Percentiles rank a stretch among this genome's conserved stretches.
Evolutionary conservation across 2,113 vertebrate genomes (phyloP).

Genomic region (Bothrops jararaca): DNA sequence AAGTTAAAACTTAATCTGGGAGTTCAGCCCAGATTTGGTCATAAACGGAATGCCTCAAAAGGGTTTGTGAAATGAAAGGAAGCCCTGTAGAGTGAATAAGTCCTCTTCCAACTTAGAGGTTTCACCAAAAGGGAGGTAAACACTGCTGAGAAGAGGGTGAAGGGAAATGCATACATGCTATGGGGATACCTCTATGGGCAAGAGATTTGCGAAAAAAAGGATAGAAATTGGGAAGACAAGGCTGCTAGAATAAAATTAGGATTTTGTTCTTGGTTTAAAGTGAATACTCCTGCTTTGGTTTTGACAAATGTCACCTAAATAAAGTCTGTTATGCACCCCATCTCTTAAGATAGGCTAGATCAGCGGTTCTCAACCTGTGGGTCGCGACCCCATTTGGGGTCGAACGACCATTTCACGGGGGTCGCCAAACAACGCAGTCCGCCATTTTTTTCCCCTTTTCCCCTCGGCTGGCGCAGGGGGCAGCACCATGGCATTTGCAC

Average conservation of each 20-base stretch:
- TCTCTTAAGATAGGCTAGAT: not conserved
- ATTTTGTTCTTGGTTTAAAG: not conserved
- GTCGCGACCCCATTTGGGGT: no score
- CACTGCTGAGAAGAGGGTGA: conserved; percentile 8
- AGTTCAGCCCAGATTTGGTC: conserved; percentile 54
- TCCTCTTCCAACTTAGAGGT: not conserved
- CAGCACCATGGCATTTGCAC: no score
- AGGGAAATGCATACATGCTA: conserved; percentile 16
- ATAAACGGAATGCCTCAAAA: conserved; percentile 53
- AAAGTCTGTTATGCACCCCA: not conserved
- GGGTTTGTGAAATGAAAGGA: conserved; percentile 57
- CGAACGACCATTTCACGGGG: no score
- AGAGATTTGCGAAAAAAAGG: not conserved
- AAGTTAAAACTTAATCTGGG: conserved; percentile 62
- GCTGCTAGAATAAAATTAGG: not conserved
- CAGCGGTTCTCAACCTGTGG: no score
- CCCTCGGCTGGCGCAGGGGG: no score
- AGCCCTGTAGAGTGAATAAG: conserved; percentile 49
- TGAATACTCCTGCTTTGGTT: not conserved
- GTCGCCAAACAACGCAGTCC: no score
- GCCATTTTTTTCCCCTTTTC: no score
- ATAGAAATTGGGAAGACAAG: not conserved
- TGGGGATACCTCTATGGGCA: not conserved
- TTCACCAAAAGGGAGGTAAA: conserved; percentile 36
- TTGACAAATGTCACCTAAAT: not conserved